Evolutionary conservation across 2,888 invertebrate genomes (phyloP).

Genomic region (Vanessa cardui): DNA sequence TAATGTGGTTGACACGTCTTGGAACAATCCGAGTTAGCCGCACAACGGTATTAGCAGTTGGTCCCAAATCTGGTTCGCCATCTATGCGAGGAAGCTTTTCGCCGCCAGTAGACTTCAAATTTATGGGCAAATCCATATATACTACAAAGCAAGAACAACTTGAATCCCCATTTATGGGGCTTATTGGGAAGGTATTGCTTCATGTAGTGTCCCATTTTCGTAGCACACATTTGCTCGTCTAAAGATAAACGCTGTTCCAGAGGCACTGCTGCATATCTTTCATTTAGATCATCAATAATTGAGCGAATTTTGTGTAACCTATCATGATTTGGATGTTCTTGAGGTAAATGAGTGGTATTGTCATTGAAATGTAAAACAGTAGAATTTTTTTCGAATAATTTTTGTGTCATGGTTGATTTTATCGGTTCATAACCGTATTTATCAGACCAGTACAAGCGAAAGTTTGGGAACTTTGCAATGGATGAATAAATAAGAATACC

Average conservation of each 20-base stretch:
- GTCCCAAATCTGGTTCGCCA: slow-evolving; percentile 51
- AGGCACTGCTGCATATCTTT: slow-evolving; percentile 47
- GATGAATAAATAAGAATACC: slow-evolving; percentile 37
- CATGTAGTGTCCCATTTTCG: slow-evolving; percentile 48
- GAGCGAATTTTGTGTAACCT: slow-evolving; percentile 46
- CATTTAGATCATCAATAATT: slow-evolving; percentile 47
- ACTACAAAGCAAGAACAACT: slow-evolving; percentile 27
- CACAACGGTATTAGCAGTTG: slow-evolving; percentile 47
- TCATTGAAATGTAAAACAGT: slow-evolving; percentile 35
- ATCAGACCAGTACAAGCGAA: background rate
- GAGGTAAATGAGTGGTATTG: slow-evolving; percentile 14
- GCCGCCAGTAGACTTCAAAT: slow-evolving; percentile 35
- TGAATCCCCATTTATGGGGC: slow-evolving; percentile 40
- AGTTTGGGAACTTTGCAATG: slow-evolving; percentile 34
- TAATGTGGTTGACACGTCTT: slow-evolving; percentile 48
- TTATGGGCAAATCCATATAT: slow-evolving; percentile 8
- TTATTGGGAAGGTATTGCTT: slow-evolving; percentile 45
- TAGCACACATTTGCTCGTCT: slow-evolving; percentile 50
- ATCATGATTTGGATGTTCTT: slow-evolving; percentile 17
- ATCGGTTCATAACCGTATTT: slow-evolving; percentile 4
- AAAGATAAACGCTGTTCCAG: slow-evolving; percentile 49
- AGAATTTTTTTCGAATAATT: slow-evolving; percentile 35
- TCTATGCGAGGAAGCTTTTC: slow-evolving; percentile 44
- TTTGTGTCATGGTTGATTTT: slow-evolving; percentile 23
- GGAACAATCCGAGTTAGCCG: slow-evolving; percentile 46